These are phyloP conservation scores for Phodopus roborovskii DNA, from an alignment of 2,113 vertebrate species.

Conservation along the genomic window DNA sequence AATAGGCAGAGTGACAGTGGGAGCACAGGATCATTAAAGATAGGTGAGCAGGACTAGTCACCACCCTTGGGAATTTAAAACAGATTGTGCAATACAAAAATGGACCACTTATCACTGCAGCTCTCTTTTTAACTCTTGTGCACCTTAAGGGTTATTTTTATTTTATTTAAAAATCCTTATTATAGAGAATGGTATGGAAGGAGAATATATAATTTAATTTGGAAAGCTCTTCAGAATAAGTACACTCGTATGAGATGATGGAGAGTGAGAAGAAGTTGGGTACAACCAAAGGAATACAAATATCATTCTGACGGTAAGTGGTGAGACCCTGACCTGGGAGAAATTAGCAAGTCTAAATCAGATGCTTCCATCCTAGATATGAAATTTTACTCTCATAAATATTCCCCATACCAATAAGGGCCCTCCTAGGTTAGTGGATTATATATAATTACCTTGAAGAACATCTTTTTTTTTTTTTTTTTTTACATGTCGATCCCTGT, in stretches of 20 bases:
- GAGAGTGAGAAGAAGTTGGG: neutral
- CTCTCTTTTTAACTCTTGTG: neutral
- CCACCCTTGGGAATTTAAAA: conserved; percentile 25
- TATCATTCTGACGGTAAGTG: neutral
- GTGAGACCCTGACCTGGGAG: neutral
- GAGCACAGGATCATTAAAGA: conserved; percentile 48
- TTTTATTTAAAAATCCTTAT: neutral
- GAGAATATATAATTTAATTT: conserved; percentile 14
- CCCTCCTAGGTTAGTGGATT: neutral
- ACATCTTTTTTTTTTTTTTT: neutral
- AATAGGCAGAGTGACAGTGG: neutral
- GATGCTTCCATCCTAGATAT: neutral
- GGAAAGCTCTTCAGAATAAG: neutral
- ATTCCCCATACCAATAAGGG: neutral
- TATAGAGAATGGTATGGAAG: neutral
- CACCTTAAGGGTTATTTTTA: neutral
- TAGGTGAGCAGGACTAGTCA: neutral
- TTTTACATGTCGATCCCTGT: too few species aligned
- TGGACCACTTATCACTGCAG: neutral
- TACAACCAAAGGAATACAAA: neutral
- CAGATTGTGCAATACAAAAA: conserved; percentile 4
- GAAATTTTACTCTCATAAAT: neutral
- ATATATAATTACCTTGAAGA: neutral
- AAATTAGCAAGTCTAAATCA: neutral
- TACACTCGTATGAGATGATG: neutral